phyloP scores from a whole-genome alignment of 2,888 invertebrate species.

The Carabus problematicus region DNA sequence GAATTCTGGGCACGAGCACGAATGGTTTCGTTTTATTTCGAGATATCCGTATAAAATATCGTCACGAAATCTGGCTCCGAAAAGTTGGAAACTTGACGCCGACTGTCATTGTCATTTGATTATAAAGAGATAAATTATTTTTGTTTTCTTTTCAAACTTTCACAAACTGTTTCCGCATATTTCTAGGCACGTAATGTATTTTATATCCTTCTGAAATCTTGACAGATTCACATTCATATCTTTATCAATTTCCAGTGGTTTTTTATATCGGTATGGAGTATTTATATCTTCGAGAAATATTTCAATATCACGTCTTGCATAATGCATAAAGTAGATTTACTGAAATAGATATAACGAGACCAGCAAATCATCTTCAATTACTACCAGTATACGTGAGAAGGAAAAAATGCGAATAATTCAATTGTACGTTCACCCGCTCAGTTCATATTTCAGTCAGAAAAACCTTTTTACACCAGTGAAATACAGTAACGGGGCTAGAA shows the following conservation, averaged over 20 bases:
- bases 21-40: no score
- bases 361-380: not conserved
- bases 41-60: not conserved
- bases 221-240: slow-evolving; percentile 18
- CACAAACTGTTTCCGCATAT: slow-evolving; percentile 38
- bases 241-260: not conserved
- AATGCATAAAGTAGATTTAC: no score
- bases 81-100: slow-evolving; percentile 22
- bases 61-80: slow-evolving; percentile 16
- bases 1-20: no score
- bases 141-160: slow-evolving; percentile 18
- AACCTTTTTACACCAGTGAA: no score
- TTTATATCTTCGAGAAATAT: not conserved
- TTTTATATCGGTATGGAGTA: not conserved
- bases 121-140: slow-evolving; percentile 30
- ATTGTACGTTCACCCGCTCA: no score
- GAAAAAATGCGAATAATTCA: no score
- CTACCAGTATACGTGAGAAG: no score
- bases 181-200: slow-evolving; percentile 24
- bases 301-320: not conserved
- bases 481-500: no score
- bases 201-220: slow-evolving; percentile 21
- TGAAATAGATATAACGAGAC: not conserved
- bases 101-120: slow-evolving; percentile 34
- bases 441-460: no score